A percentile compares a stretch with the other conserved stretches of the same genome.
Conservation (phyloP, 64 coral and sea anemone species). For the Montipora cactus region DNA sequence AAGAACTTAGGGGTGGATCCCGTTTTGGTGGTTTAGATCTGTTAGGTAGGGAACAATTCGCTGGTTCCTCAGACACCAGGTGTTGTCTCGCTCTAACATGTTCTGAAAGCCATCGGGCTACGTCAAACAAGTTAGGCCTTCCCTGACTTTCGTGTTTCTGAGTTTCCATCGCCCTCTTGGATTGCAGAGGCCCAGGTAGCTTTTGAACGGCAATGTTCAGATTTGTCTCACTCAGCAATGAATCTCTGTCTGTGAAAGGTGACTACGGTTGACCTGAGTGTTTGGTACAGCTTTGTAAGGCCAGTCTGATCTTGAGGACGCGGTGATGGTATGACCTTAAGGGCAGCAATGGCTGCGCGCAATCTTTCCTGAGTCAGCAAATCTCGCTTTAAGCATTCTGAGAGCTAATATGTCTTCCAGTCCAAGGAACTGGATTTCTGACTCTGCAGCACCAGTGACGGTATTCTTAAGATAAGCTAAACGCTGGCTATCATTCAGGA, state of each 20-base stretch:
- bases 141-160: conserved; percentile 66
- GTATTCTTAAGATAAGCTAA: conserved; percentile 24
- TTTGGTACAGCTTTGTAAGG: conserved; percentile 23
- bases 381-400: conserved; percentile 41
- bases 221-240: conserved; percentile 67
- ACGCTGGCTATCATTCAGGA: conserved; percentile 51
- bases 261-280: conserved; percentile 19
- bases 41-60: neutral
- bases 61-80: conserved; percentile 7
- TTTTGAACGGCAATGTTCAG: conserved; percentile 51
- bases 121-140: conserved; percentile 60
- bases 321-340: conserved; percentile 33
- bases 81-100: conserved; percentile 60
- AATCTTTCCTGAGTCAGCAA: conserved; percentile 57
- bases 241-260: conserved; percentile 65
- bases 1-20: neutral
- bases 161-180: conserved; percentile 69
- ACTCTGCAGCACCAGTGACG: conserved; percentile 19
- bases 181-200: conserved; percentile 39
- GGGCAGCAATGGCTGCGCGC: conserved; percentile 32
- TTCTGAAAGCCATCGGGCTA: conserved; percentile 56
- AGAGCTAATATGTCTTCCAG: conserved; percentile 39
- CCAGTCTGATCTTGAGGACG: conserved; percentile 45
- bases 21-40: neutral
- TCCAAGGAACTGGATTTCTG: conserved; percentile 52